Evolutionary conservation across 2,888 invertebrate species (phyloP), one percentile per base, ranked within the genome.

Genomic region (Heteromurus nitidus): DNA sequence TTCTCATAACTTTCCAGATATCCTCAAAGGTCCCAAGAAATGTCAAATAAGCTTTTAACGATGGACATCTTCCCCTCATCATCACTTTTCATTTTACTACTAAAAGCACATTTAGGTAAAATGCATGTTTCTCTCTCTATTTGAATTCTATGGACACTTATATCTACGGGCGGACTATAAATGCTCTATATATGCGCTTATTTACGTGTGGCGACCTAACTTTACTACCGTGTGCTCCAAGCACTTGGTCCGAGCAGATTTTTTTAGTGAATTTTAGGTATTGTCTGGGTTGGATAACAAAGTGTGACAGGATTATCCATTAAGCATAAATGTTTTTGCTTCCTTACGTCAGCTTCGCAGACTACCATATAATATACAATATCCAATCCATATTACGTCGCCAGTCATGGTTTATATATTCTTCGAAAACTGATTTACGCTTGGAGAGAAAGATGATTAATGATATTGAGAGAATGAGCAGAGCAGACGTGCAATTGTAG

Each of bases 271-370:
- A 26, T 55, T 53, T 53, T 53, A 55, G 55, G 55, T 55, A 55
- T 69, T 69, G 44, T 47, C 55, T 9, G 47, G 30, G 28, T 42
- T 60, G 72, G 60, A 72, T 72, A 72, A 72, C 60, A 72, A 72
- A 44, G 72, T 60, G 28, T 72, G 72, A 72, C 72, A 72, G 72
- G 26, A 72, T 60, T 60, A 47, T 62, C 60, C 60, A 72, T 72
- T 72, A 72, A 31, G 24, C 55, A 30, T 36, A 55, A 70, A 58
- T 70, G 36, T 24, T 70, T 70, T 47, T 47, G 47, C 47, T 47
- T 47, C n/a, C 47, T 47, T n/a, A n/a, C n/a, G n/a, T n/a, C n/a
- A 9, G 58, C 31, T 53, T 36, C 26, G 36, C 62, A 26, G 26
- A 26, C 55, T 26, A 26, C 55, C 26, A 55, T 13, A 55, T 47